phyloP scores from a whole-genome alignment of 2,888 invertebrate genomes.

The Eucriotettix oculatus region DNA sequence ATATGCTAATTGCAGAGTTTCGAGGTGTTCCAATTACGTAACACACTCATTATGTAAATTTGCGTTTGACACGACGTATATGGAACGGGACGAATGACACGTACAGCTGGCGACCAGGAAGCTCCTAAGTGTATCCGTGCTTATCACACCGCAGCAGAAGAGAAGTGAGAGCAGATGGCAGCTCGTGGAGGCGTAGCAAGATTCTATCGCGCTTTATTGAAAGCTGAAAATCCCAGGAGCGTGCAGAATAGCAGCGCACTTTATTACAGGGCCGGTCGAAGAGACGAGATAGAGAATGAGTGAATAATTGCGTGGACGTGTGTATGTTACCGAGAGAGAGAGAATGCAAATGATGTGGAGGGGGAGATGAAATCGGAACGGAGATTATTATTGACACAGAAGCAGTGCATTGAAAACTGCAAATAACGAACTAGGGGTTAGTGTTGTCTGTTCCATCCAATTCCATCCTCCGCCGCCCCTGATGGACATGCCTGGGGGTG shows the following conservation, averaged over 20 bases:
- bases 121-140: too few species aligned
- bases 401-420: neutral
- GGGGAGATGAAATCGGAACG: neutral
- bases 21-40: too few species aligned
- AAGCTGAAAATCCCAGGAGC: neutral
- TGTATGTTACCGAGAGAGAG: neutral
- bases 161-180: too few species aligned
- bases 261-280: neutral
- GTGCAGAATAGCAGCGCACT: neutral
- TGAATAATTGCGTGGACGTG: neutral
- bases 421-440: neutral
- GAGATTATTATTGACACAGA: neutral
- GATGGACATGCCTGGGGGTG: neutral
- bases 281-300: neutral
- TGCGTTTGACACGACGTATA: too few species aligned
- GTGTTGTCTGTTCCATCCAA: neutral
- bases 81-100: too few species aligned
- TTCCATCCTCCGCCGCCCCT: neutral
- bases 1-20: too few species aligned
- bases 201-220: neutral
- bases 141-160: too few species aligned
- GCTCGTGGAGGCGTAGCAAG: neutral
- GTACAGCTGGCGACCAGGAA: too few species aligned
- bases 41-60: too few species aligned
- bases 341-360: neutral